Evolutionary conservation across 2,888 invertebrate species (phyloP), one percentile per base, ranked within the genome.

Genomic region (Griposia aprilina): DNA sequence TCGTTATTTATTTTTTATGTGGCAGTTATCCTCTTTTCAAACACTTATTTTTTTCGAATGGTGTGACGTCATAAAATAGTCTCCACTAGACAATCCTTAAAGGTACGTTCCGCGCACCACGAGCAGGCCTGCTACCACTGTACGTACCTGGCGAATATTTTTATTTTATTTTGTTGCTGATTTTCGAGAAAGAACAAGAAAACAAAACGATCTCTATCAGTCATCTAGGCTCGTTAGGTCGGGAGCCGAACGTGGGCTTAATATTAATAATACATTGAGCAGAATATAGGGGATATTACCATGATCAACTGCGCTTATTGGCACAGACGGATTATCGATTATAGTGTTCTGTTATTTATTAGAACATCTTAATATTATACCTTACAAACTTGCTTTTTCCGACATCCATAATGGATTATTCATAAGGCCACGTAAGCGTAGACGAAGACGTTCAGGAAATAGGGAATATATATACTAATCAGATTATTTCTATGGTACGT

Each of bases 31-130:
- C n/a, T 65, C 5, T n/a, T n/a, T 55, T 30, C 60, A 66, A 55
- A 57, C 17, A 57, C 68, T 68, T 52, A 4, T 80, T 67, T 67
- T 48, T 60, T 15, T 11, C n/a, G 6, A 74, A 75, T 55, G 48
- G 3, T 55, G 48, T 80, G 60, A 62, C 55, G 26, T 63, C 59
- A n/a, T 71, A 57, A 57, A 41, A 23, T 30, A 23, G 30, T 48
- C 2, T 50, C 11, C n/a, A 23, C 41, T 3, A 17, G 11, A 2
- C 15, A 60, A n/a, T 52, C 8, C 62, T 45, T 23, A 52, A 68
- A 30, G 23, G 2, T 30, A 55, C 30, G 55, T 36, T 30, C 36
- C 8, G 30, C 15, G 6, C 68, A 68, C 36, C 23, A 55, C 10
- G 10, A 68, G 52, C 4, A 30, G 67, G 20, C 52, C 67, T 36